These are phyloP conservation scores for Pipistrellus kuhlii DNA, from an alignment of 2,797 vertebrate species.

Conservation along the genomic window DNA sequence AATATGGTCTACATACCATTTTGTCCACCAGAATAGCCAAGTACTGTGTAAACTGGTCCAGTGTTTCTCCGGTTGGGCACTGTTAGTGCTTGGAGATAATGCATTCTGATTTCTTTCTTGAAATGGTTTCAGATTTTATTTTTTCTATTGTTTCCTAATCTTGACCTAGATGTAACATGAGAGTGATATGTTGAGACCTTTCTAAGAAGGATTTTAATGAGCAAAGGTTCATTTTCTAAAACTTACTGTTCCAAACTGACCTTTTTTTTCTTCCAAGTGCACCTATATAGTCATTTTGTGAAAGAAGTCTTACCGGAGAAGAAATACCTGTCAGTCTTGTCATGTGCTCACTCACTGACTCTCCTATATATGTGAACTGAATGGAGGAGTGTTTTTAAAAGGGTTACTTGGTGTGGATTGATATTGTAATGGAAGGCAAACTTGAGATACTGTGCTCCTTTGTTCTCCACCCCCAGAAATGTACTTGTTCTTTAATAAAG, in stretches of 20 bases:
- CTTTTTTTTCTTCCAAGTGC: not conserved
- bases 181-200: not conserved
- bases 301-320: conserved; percentile 4
- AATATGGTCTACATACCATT: not conserved
- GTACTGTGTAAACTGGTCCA: not conserved
- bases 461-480: conserved; percentile 12
- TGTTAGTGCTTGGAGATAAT: not conserved
- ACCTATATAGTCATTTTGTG: not conserved
- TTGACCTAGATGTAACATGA: not conserved
- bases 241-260: conserved; percentile 17
- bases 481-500: conserved; percentile 75
- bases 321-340: conserved; percentile 12
- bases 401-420: not conserved
- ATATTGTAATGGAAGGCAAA: conserved; percentile 14
- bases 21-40: conserved; percentile 11
- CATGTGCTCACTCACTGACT: not conserved
- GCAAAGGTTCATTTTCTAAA: conserved; percentile 42
- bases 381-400: conserved; percentile 30
- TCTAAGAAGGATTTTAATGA: conserved; percentile 28
- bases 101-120: conserved; percentile 1
- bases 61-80: not conserved
- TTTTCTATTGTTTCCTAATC: conserved; percentile 36
- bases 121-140: conserved; percentile 26
- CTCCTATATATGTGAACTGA: conserved; percentile 11
- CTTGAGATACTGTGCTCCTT: conserved; percentile 21